A percentile compares a stretch with the other conserved stretches of the same genome.
Conservation (phyloP, 2,888 invertebrate genomes). For the Ochropacha duplaris region DNA sequence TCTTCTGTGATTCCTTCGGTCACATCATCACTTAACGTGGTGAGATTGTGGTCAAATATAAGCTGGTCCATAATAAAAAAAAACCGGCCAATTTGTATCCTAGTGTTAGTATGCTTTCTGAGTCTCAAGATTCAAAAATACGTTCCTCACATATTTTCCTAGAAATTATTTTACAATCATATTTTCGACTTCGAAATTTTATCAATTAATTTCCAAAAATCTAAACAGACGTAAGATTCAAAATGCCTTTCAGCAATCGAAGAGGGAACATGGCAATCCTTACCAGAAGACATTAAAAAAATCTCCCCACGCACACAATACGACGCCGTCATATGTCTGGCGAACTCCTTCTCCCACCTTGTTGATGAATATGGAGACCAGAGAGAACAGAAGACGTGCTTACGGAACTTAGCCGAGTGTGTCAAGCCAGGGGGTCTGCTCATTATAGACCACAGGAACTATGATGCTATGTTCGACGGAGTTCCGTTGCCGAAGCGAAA, state of each 20-base stretch:
- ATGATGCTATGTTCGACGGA: slow-evolving; percentile 90
- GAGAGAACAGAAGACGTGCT: slow-evolving; percentile 89
- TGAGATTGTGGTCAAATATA: too few species aligned
- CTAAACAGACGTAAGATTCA: too few species aligned
- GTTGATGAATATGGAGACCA: slow-evolving; percentile 91
- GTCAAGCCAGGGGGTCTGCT: slow-evolving; percentile 93
- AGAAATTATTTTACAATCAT: too few species aligned
- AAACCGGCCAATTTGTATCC: too few species aligned
- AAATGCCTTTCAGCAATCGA: slow-evolving; percentile 87
- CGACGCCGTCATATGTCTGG: slow-evolving; percentile 94
- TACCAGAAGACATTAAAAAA: slow-evolving; percentile 87
- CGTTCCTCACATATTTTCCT: too few species aligned
- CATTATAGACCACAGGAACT: slow-evolving; percentile 94
- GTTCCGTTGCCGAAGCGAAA: background rate
- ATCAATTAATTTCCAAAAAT: too few species aligned
- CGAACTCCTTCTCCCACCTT: slow-evolving; percentile 95
- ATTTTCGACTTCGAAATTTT: too few species aligned
- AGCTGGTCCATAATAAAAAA: too few species aligned
- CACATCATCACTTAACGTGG: too few species aligned
- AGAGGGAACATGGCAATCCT: slow-evolving; percentile 94
- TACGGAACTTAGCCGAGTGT: slow-evolving; percentile 91
- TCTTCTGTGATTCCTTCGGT: too few species aligned
- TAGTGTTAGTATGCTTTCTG: too few species aligned
- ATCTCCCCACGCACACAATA: slow-evolving; percentile 86
- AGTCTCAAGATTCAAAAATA: too few species aligned